phyloP scores from a whole-genome alignment of 2,888 invertebrate species.

The Pinctada fucata region DNA sequence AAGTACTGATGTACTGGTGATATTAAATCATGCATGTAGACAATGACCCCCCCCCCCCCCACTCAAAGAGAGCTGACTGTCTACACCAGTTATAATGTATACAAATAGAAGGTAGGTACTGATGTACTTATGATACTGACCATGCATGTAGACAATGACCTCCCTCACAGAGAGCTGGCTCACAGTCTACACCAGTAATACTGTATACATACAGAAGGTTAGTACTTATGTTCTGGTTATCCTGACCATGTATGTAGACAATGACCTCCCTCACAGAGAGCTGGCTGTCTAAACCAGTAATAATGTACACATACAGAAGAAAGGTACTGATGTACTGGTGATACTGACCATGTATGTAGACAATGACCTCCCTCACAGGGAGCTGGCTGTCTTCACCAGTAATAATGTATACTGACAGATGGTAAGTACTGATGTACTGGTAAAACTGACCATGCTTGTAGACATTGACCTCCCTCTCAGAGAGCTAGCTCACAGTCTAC shows the following conservation, averaged over 20 bases:
- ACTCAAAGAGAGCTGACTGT: conserved; percentile 63
- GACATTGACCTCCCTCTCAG: conserved; percentile 40
- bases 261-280: conserved; percentile 47
- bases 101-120: conserved; percentile 38
- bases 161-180: conserved; percentile 58
- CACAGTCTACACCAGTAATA: conserved; percentile 62
- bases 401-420: conserved; percentile 48
- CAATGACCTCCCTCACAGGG: conserved; percentile 43
- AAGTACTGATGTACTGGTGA: conserved; percentile 55
- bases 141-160: conserved; percentile 33
- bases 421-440: conserved; percentile 52
- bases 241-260: conserved; percentile 52
- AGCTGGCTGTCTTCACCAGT: conserved; percentile 66
- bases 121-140: conserved; percentile 66
- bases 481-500: conserved; percentile 62
- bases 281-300: conserved; percentile 66
- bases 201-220: conserved; percentile 45
- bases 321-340: conserved; percentile 38
- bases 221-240: conserved; percentile 58
- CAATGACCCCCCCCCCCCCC: conserved; percentile 22
- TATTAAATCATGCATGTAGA: conserved; percentile 49
- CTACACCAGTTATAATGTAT: conserved; percentile 45
- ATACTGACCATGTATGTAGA: conserved; percentile 58
- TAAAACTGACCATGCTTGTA: conserved; percentile 60
- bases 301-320: conserved; percentile 44